Evolutionary conservation across 2,888 invertebrate genomes (phyloP), one percentile per base, ranked within the genome.

Genomic region (Arrhopalites spinosus): DNA sequence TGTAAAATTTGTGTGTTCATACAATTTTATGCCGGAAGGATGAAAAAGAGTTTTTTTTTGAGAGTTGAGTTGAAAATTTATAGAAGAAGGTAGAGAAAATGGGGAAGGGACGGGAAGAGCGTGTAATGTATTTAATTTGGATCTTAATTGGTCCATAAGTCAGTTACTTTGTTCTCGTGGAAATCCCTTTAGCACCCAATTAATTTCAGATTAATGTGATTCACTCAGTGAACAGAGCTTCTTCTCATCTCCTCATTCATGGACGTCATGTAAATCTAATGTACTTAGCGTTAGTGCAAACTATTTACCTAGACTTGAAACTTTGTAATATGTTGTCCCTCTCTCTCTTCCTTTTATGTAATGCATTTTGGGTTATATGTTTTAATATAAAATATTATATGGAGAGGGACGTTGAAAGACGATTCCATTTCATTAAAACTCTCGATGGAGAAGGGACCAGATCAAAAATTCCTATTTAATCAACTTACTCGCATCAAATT

Each of bases 171-270:
- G 80, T 78, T 79, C 79, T 78, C 74, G 77, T 76, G 73, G 76
- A 79, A 80, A 80, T 81, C 80, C 77, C 78, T 80, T 81, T 79
- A 80, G 81, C 80, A 80, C 78, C 78, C 79, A 80, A 81, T 81
- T 81, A 81, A 79, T 81, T 80, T 81, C 79, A 79, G 78, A 81
- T 81, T 81, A 81, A 79, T 81, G 77, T 80, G 78, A 80, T 79
- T 79, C 78, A 80, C 75, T 50, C 27, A 67, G 20, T 69, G 69
- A 69, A 45, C 53, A 73, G 73, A 72, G 69, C 29, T n/a, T 68
- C 29, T n/a, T 68, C 36, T 36, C 45, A 23, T 15, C 45, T 23
- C 23, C 50, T n/a, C 43, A 36, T 66, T 17, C 68, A 70, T 56
- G 47, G 29, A 69, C 29, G 50, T 69, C 69, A 69, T 69, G 69